Evolutionary conservation across 2,113 vertebrate species (phyloP), one percentile per base, ranked within the genome.

Genomic region (Etheostoma spectabile): DNA sequence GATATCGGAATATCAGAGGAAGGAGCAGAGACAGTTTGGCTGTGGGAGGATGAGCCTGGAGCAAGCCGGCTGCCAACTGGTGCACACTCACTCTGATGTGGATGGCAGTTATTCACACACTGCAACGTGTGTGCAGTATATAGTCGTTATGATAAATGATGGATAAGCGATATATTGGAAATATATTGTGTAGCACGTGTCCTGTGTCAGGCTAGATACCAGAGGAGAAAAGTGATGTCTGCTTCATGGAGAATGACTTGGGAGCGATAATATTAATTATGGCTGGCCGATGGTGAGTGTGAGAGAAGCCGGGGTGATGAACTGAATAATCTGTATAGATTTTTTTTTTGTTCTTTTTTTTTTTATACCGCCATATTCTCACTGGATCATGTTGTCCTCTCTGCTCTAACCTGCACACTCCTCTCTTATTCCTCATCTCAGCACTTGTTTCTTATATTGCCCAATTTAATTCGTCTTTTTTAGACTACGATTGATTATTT

Each of bases 11-110:
- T 46, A 46, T 70, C 49, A 55, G 77, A 79, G 4, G 77, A 71
- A 51, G 48, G 33, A 69, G 49, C 66, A 2, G 27, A 65, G 27
- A 72, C 68, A 38, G 68, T 72, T 79, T 4, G 77, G 42, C 60
- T 72, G 60, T 79, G 59, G 77, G 67, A 63, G 49, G 56, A 53
- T 61, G 61, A 70, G 59, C 66, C 59, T 79, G 24, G 49, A 79
- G 51, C 19, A 6, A 62, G 12, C 68, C 27, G 6, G 77, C 68
- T 72, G 68, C 52, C 77, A 73, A 49, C 30, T 59, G 77, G 42
- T 51, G 27, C 45, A 38, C 53, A 19, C 42, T 65, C 11, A 49
- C 67, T 53, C n/a, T 46, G 14, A 46, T 64, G 24, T 33, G 64
- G 64, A 30, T 30, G 12, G 7, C 45, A 27, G 19, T 30, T 27